Evolutionary conservation across 2,113 vertebrate genomes (phyloP).

Genomic region (Seriola rivoliana): DNA sequence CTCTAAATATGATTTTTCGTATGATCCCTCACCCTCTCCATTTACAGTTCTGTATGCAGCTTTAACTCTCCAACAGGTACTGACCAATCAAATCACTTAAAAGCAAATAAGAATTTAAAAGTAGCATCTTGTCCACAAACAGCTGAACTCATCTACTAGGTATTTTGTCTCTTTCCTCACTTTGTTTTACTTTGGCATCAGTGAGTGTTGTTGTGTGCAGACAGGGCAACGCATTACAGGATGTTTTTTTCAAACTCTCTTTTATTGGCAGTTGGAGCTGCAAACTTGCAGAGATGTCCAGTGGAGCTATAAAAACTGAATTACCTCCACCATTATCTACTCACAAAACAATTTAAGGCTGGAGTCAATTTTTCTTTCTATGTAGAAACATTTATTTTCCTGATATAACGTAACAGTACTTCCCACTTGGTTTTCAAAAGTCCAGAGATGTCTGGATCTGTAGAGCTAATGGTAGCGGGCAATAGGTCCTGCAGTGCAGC

Average conservation of each 20-base stretch:
- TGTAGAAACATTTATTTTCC: constrained; percentile 24
- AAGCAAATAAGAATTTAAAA: background rate
- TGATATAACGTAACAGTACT: background rate
- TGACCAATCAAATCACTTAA: background rate
- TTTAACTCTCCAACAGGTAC: background rate
- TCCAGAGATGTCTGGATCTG: constrained; percentile 23
- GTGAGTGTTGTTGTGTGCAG: background rate
- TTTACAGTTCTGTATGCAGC: background rate
- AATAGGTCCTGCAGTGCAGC: constrained; percentile 49
- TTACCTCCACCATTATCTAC: background rate
- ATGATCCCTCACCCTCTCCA: background rate
- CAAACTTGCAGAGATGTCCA: background rate
- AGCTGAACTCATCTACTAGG: background rate
- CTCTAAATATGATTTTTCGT: background rate
- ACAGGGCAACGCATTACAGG: constrained; percentile 23
- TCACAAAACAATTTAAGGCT: background rate
- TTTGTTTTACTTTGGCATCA: constrained; percentile 21
- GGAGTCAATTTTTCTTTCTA: background rate
- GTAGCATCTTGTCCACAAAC: background rate
- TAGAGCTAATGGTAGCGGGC: constrained; percentile 23
- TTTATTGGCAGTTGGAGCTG: constrained; percentile 15
- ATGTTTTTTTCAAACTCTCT: background rate
- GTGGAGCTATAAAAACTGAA: background rate
- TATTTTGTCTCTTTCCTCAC: constrained; percentile 2
- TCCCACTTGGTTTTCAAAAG: constrained; percentile 18